A percentile compares a stretch with the other conserved stretches of the same genome.
Evolutionary conservation across 2,888 invertebrate genomes (phyloP).

Genomic region (Pycnomerus fuliginosus): DNA sequence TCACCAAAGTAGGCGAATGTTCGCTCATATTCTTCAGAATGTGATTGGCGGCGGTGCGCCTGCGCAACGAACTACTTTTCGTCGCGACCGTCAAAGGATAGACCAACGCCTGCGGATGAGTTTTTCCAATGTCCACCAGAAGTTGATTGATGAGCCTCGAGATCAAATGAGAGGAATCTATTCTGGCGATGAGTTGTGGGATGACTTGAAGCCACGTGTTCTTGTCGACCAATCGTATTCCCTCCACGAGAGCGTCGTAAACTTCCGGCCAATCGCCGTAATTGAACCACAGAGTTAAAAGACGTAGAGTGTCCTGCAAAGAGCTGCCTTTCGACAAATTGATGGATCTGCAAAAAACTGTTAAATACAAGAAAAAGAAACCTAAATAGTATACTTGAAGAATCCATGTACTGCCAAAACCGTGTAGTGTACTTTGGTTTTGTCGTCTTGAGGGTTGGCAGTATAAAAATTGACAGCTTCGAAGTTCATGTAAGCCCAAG

Average conservation of each 20-base stretch:
- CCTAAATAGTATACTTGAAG: conserved; percentile 56
- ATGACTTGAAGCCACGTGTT: conserved; percentile 99
- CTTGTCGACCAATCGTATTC: conserved; percentile 90
- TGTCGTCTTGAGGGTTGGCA: conserved; percentile 43
- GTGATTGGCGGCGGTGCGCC: conserved; percentile 90
- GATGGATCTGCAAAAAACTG: conserved; percentile 68
- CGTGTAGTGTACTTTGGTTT: conserved; percentile 73
- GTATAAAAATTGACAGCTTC: conserved; percentile 78
- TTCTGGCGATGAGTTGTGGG: conserved; percentile 96
- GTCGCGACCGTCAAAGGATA: conserved; percentile 95
- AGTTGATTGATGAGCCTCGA: conserved; percentile 89
- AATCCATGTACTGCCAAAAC: conserved; percentile 95
- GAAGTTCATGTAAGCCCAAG: conserved; percentile 97
- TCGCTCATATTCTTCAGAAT: conserved; percentile 95
- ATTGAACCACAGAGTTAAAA: conserved; percentile 97
- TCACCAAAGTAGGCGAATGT: conserved; percentile 86
- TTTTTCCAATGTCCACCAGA: conserved; percentile 94
- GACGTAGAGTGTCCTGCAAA: conserved; percentile 90
- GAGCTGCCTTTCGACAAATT: conserved; percentile 90
- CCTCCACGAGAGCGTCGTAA: conserved; percentile 89
- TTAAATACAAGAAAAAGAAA: conserved; percentile 1
- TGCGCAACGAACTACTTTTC: conserved; percentile 83
- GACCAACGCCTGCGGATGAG: conserved; percentile 90
- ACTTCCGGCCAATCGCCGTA: conserved; percentile 94
- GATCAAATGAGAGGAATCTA: conserved; percentile 90